Evolutionary conservation across 2,888 invertebrate species (phyloP).

Genomic region (Metacarcinus magister): DNA sequence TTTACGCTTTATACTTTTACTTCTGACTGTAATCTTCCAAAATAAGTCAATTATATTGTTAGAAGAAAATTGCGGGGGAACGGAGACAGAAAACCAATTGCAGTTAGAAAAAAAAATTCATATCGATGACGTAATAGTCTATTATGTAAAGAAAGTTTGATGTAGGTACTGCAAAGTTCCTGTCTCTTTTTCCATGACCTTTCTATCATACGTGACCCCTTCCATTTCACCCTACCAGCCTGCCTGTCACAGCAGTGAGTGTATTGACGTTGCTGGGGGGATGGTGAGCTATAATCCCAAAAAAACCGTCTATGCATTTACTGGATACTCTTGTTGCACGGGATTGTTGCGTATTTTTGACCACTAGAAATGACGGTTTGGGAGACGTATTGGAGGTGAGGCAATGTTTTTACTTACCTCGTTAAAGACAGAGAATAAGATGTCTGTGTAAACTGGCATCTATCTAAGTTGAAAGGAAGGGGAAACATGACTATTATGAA

Average conservation of each 20-base stretch:
- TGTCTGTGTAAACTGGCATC: not conserved
- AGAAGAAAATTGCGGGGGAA: not conserved
- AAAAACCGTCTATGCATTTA: not conserved
- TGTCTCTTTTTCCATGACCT: not conserved
- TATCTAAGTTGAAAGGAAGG: not conserved
- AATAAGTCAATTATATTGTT: constrained; percentile 19
- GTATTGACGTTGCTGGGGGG: constrained; percentile 1
- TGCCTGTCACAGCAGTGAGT: not conserved
- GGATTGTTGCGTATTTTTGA: constrained; percentile 11
- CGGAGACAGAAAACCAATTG: not conserved
- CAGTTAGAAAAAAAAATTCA: not conserved
- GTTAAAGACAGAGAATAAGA: not conserved
- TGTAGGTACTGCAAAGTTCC: not conserved
- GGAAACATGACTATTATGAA: not conserved
- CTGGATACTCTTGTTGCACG: not conserved
- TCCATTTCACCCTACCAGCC: not conserved
- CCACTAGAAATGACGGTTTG: not conserved
- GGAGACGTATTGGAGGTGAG: not conserved
- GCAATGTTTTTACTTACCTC: not conserved
- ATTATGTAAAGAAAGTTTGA: constrained; percentile 29
- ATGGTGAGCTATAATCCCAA: not conserved
- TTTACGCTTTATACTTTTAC: not conserved
- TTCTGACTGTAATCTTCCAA: not conserved
- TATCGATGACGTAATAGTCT: not conserved
- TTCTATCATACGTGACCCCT: not conserved